phyloP scores from a whole-genome alignment of 2,888 invertebrate genomes.

The Didymodactylos carnosus region DNA sequence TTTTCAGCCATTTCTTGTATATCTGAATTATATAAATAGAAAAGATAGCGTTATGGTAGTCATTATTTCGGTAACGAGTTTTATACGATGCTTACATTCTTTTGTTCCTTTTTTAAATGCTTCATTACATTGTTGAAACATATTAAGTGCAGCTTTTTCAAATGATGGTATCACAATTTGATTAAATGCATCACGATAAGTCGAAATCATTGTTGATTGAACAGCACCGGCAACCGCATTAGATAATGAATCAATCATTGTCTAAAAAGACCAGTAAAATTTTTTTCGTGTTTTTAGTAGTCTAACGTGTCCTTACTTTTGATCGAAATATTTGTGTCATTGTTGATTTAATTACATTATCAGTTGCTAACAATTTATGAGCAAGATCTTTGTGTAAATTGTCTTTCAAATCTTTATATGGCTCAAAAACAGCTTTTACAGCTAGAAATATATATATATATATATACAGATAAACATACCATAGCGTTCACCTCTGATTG shows the following conservation, averaged over 20 bases:
- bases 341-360: constrained; percentile 55
- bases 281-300: not conserved
- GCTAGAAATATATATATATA: constrained; percentile 35
- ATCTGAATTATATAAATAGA: not conserved
- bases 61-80: no score
- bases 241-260: constrained; percentile 50
- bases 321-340: constrained; percentile 57
- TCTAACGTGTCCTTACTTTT: constrained; percentile 41
- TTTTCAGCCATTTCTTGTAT: not conserved
- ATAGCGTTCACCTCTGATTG: no score
- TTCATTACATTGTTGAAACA: constrained; percentile 71
- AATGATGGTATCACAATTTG: constrained; percentile 55
- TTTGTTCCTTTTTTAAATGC: constrained; percentile 67
- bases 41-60: not conserved
- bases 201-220: constrained; percentile 43
- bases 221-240: constrained; percentile 40
- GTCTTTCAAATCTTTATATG: constrained; percentile 41
- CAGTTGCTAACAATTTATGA: constrained; percentile 51
- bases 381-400: constrained; percentile 54
- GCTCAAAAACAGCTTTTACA: constrained; percentile 50
- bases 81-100: constrained; percentile 57
- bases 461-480: no score
- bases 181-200: constrained; percentile 56
- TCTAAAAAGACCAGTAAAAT: not conserved
- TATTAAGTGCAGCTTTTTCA: constrained; percentile 61